phyloP scores from a whole-genome alignment of 1,140 invertebrate species.

The Sarcophaga bullata region DNA sequence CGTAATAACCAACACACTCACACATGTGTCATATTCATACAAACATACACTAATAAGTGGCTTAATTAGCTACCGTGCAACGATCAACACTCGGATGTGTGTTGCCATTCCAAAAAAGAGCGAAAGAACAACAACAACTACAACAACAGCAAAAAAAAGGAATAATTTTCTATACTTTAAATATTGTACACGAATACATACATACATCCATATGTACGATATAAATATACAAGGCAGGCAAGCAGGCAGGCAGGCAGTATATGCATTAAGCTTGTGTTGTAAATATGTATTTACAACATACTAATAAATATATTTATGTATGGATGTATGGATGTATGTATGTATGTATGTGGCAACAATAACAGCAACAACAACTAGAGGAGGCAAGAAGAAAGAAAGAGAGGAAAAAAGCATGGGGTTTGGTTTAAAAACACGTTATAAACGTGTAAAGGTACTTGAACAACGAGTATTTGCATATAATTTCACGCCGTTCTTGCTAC shows the following conservation, averaged over 20 bases:
- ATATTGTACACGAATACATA: neutral
- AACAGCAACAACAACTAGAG: neutral
- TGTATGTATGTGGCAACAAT: neutral
- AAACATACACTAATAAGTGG: slow-evolving; percentile 55
- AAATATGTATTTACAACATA: too few species aligned
- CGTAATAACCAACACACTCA: neutral
- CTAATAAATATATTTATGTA: too few species aligned
- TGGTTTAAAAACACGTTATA: slow-evolving; percentile 51
- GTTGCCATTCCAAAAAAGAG: slow-evolving; percentile 25
- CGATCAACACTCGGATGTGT: slow-evolving; percentile 55
- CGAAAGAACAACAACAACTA: neutral
- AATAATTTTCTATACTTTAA: neutral
- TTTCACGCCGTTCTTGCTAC: slow-evolving; percentile 61
- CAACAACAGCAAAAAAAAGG: neutral
- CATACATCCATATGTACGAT: too few species aligned
- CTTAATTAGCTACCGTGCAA: slow-evolving; percentile 62
- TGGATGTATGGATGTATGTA: neutral
- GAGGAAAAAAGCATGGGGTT: neutral
- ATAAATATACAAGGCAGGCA: too few species aligned
- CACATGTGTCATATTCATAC: neutral
- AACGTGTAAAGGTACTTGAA: slow-evolving; percentile 39
- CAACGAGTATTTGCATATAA: slow-evolving; percentile 58
- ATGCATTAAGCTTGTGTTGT: too few species aligned
- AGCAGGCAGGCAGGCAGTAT: too few species aligned
- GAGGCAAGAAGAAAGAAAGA: too few species aligned